Conservation (phyloP, 2,113 vertebrate genomes). For the Rhea pennata region DNA sequence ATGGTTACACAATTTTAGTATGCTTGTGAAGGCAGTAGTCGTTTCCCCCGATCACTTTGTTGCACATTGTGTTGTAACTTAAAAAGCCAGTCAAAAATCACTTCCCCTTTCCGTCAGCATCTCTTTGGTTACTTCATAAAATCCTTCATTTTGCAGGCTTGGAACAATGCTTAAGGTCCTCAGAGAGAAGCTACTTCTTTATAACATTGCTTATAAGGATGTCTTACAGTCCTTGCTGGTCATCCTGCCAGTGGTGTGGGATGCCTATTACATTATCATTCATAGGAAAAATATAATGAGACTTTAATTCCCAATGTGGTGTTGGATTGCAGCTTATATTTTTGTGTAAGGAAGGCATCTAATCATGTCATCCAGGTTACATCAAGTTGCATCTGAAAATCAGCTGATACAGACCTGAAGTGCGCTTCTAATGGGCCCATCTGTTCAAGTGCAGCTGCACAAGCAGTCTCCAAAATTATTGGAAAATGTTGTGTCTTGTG, state of each 20-base stretch:
- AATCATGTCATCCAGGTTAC: background rate
- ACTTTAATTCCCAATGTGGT: background rate
- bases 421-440: background rate
- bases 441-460: background rate
- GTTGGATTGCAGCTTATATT: background rate
- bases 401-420: background rate
- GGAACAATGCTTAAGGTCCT: background rate
- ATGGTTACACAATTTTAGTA: background rate
- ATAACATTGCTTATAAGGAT: background rate
- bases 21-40: background rate
- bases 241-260: background rate
- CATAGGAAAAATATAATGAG: background rate
- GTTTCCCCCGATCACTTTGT: background rate
- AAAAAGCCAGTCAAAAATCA: background rate
- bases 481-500: background rate
- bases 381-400: background rate
- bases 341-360: background rate
- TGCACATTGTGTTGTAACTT: background rate
- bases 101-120: conserved; percentile 1
- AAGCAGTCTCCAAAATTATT: background rate
- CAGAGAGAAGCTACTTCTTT: background rate
- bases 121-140: background rate
- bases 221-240: background rate
- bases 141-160: background rate
- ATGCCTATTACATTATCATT: background rate